Percentiles rank a stretch among this genome's conserved stretches.
Conservation (phyloP, 2,113 vertebrate species). For the Polypterus senegalus region DNA sequence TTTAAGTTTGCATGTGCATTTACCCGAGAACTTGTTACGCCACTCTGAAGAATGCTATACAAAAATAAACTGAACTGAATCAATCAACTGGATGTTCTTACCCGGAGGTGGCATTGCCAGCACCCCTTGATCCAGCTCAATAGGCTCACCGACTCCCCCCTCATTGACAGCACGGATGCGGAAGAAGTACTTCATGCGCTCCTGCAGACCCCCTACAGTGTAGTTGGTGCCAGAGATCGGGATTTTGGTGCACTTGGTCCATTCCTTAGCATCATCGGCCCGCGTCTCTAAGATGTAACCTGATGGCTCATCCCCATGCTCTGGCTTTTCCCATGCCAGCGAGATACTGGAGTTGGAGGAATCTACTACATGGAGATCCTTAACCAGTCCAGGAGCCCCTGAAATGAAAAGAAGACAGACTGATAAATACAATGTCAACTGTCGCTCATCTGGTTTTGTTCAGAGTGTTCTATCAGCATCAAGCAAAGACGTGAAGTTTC, state of each 20-base stretch:
- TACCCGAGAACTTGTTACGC: too few relatives aligned
- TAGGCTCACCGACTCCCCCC: conserved; percentile 33
- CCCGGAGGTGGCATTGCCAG: conserved; percentile 41
- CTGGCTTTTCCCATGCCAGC: conserved; percentile 39
- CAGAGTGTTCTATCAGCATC: too few relatives aligned
- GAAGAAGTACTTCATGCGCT: conserved; percentile 45
- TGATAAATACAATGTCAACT: too few relatives aligned
- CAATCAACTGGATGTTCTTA: conserved; percentile 17
- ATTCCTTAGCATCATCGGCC: conserved; percentile 36
- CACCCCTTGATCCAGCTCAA: conserved; percentile 31
- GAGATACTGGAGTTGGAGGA: conserved; percentile 45
- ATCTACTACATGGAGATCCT: conserved; percentile 33
- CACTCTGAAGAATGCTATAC: too few relatives aligned
- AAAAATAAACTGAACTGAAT: too few relatives aligned
- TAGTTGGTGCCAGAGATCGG: conserved; percentile 35
- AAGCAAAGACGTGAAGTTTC: too few relatives aligned
- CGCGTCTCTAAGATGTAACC: conserved; percentile 41
- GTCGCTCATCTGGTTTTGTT: too few relatives aligned
- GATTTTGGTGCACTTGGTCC: conserved; percentile 42
- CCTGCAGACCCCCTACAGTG: conserved; percentile 35
- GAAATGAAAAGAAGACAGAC: not conserved
- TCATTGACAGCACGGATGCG: conserved; percentile 39
- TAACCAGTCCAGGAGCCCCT: conserved; percentile 44
- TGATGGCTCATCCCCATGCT: conserved; percentile 27
- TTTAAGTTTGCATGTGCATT: too few relatives aligned